These are phyloP conservation scores for Todiramphus chloris DNA, from an alignment of 2,113 vertebrate species.

Conservation along the genomic window DNA sequence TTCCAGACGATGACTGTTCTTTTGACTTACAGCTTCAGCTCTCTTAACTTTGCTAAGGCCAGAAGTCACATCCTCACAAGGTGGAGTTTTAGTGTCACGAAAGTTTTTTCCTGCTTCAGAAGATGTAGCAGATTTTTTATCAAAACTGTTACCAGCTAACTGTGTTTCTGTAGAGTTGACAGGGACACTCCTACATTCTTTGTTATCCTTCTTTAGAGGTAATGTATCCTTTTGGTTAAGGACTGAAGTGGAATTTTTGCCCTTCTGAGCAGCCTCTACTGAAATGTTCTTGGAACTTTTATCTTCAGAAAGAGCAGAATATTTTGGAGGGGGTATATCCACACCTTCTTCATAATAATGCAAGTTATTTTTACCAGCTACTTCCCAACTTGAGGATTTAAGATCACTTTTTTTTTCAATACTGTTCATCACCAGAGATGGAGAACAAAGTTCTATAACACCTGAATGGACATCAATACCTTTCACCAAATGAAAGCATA, in stretches of 20 bases:
- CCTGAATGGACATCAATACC: constrained; percentile 21
- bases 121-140: not conserved
- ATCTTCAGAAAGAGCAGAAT: not conserved
- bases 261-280: not conserved
- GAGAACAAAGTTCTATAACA: constrained; percentile 42
- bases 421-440: constrained; percentile 6
- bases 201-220: not conserved
- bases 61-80: not conserved
- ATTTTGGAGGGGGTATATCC: not conserved
- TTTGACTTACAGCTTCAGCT: not conserved
- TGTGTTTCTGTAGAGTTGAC: not conserved
- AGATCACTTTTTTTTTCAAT: constrained; percentile 10
- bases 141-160: not conserved
- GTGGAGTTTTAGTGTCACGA: not conserved
- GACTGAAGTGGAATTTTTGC: not conserved
- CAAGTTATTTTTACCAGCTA: not conserved
- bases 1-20: not conserved
- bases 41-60: constrained; percentile 10
- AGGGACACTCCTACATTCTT: not conserved
- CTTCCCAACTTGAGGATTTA: constrained; percentile 1
- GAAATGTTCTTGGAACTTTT: not conserved
- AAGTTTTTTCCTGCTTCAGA: not conserved
- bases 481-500: constrained; percentile 27
- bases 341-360: not conserved
- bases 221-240: not conserved